Evolutionary conservation across 2,797 vertebrate genomes (phyloP).

Genomic region (Anguilla obscura): DNA sequence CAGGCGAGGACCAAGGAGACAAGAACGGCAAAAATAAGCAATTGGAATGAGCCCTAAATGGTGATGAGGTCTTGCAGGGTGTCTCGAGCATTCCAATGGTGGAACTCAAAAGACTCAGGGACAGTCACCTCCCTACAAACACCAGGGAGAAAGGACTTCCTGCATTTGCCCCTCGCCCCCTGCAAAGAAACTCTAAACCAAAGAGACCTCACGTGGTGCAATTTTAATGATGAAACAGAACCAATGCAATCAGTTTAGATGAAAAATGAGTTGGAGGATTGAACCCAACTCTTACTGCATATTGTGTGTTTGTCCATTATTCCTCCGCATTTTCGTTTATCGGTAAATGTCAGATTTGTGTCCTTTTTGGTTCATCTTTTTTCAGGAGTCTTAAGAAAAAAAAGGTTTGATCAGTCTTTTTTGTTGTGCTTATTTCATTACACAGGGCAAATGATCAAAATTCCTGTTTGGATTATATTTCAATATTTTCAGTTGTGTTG

Average conservation of each 20-base stretch:
- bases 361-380: background rate
- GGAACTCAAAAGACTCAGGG: conserved; percentile 54
- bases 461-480: conserved; percentile 5
- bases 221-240: background rate
- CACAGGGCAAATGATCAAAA: background rate
- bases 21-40: too few relatives aligned
- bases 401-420: conserved; percentile 8
- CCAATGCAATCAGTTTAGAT: background rate
- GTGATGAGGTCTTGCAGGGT: conserved; percentile 53
- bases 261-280: background rate
- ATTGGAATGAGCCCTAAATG: conserved; percentile 45
- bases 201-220: background rate
- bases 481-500: conserved; percentile 12
- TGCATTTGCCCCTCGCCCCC: conserved; percentile 20
- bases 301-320: background rate
- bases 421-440: background rate
- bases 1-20: too few relatives aligned
- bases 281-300: background rate
- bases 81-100: conserved; percentile 67
- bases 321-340: conserved; percentile 10
- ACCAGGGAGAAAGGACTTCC: conserved; percentile 20
- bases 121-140: conserved; percentile 24
- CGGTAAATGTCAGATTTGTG: background rate
- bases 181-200: background rate
- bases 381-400: conserved; percentile 9